phyloP scores from a whole-genome alignment of 2,797 vertebrate species.

The Pteronotus mesoamericanus region DNA sequence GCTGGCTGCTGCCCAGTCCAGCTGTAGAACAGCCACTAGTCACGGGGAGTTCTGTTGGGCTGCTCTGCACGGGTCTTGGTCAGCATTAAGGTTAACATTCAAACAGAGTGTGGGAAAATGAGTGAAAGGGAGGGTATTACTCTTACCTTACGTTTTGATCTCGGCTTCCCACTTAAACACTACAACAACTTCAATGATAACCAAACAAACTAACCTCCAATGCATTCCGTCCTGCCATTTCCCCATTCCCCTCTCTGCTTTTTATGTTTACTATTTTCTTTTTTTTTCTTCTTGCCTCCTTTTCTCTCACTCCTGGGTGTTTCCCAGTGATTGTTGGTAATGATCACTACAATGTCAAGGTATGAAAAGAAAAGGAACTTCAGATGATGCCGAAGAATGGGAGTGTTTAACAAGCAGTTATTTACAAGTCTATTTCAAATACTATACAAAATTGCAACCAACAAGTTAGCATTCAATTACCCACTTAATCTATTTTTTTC shows the following conservation, averaged over 20 bases:
- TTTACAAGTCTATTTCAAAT: not conserved
- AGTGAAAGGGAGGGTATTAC: not conserved
- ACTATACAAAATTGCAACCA: not conserved
- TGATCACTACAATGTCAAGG: not conserved
- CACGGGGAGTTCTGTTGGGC: not conserved
- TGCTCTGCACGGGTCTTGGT: not conserved
- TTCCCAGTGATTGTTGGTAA: not conserved
- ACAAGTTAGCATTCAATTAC: not conserved
- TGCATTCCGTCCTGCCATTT: not conserved
- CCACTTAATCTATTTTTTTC: not conserved
- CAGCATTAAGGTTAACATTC: not conserved
- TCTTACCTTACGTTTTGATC: not conserved
- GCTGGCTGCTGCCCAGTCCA: fast-evolving
- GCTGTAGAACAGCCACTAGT: fast-evolving
- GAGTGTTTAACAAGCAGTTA: not conserved
- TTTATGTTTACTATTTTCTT: not conserved
- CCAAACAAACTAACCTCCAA: not conserved
- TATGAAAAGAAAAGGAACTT: not conserved
- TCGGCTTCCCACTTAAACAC: not conserved
- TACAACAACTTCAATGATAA: not conserved
- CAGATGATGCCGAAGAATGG: not conserved
- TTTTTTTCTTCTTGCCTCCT: not conserved
- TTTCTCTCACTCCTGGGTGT: not conserved
- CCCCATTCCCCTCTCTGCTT: not conserved
- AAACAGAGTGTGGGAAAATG: not conserved